These are phyloP conservation scores for Lamprologus lemairii DNA, from an alignment of 2,113 vertebrate species.

Conservation along the genomic window DNA sequence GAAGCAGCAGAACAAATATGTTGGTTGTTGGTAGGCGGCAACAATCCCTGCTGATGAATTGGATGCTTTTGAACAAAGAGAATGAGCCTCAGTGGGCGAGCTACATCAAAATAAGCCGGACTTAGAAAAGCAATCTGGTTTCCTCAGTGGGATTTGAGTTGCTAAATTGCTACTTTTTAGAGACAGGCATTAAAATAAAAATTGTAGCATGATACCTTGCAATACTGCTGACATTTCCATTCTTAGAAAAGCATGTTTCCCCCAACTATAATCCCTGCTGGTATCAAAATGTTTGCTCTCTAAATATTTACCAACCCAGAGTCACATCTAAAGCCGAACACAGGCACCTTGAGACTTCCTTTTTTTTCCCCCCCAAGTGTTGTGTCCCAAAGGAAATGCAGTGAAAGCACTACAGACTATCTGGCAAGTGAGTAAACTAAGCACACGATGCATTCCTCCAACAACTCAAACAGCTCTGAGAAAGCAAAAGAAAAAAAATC, in stretches of 20 bases:
- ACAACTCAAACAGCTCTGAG: slow-evolving; percentile 42
- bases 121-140: slow-evolving; percentile 10
- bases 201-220: slow-evolving; percentile 6
- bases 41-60: slow-evolving; percentile 29
- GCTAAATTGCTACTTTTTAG: slow-evolving; percentile 1
- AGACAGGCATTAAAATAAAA: slow-evolving; percentile 19
- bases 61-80: slow-evolving; percentile 16
- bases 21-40: slow-evolving; percentile 39
- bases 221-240: slow-evolving; percentile 59
- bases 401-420: slow-evolving; percentile 51
- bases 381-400: slow-evolving; percentile 65
- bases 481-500: background rate
- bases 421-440: slow-evolving; percentile 50
- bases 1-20: slow-evolving; percentile 53
- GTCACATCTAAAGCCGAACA: slow-evolving; percentile 58
- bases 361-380: slow-evolving; percentile 23
- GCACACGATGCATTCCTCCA: slow-evolving; percentile 29
- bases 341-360: slow-evolving; percentile 60
- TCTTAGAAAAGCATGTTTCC: slow-evolving; percentile 57
- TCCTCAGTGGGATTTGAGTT: background rate
- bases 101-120: slow-evolving; percentile 15
- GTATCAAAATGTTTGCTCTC: slow-evolving; percentile 70
- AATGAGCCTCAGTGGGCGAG: slow-evolving; percentile 7
- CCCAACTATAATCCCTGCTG: slow-evolving; percentile 61
- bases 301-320: slow-evolving; percentile 70